Base-by-base conservation (phyloP, 2,797 vertebrate genomes). In the Cossypha caffra region DNA sequence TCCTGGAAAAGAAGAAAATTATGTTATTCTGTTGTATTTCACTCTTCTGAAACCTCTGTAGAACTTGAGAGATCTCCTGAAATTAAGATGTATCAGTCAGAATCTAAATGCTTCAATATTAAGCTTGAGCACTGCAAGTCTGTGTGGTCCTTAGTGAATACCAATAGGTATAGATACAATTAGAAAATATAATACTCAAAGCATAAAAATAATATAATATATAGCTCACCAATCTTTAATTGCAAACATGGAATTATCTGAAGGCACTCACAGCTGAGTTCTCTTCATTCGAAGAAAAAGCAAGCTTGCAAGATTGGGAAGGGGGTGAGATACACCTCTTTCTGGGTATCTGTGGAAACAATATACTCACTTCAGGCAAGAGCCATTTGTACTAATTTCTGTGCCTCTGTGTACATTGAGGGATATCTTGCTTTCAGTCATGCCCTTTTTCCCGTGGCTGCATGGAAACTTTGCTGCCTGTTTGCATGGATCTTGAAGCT, bases 391-490 rank as follows among this genome's bases (percentile, higher is more conserved):
- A 13, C 21, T 20, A 13, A 68, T 47, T n/a, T 50, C 26, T 66
- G 35, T 82, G 43, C 24, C 31, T 47, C 25, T 45, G 25, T 45
- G 25, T 48, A 50, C 42, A 17, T 8, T 42, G 20, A 11, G 31
- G 16, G 13, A 3, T 50, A 26, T 16, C 40, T 57, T 76, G 16
- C 13, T 50, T 67, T 42, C 33, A 17, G 33, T 21, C 29, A 40
- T 1, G 3, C 20, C 20, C 29, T 54, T 54, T 37, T 25, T 55
- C 14, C 13, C 0, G 0, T 19, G 52, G 10, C 54, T 51, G 40
- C n/a, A 16, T 10, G 10, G 57, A 37, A 74, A 37, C 8, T 51
- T 66, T 26, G 16, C 37, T 76, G 10, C 33, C 24, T 54, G 1
- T 59, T 59, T 26, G 10, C 67, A 14, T 13, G 40, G 37, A 72